Evolutionary conservation across 2,888 invertebrate species (phyloP), one percentile per base, ranked within the genome.

Genomic region (Drepanosiphum platanoidis): DNA sequence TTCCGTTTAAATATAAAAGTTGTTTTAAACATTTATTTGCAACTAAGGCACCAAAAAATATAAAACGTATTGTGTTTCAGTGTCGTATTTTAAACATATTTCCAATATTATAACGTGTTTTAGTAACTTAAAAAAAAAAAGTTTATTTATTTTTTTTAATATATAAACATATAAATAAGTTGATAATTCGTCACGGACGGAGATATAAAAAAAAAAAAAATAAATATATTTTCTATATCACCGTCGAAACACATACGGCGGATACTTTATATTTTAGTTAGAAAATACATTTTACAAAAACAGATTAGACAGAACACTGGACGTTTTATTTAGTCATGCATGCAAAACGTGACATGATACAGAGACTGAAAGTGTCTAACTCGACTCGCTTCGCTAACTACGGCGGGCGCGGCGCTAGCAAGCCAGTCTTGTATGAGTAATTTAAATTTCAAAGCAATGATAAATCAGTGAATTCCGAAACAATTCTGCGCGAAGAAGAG

Each of bases 21-120:
- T 15, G 22, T 74, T 52, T 75, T 75, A 39, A n/a, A 34, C 15
- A 52, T 74, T 74, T 74, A 46, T 74, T 52, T 74, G 2, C 11
- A 46, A 74, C 46, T 46, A 52, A 46, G 42, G 13, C 5, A 52
- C 22, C 22, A 52, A n/a, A n/a, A n/a, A n/a, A n/a, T n/a, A n/a
- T n/a, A n/a, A n/a, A n/a, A n/a, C n/a, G n/a, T n/a, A n/a, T n/a
- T n/a, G n/a, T n/a, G n/a, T n/a, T n/a, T n/a, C n/a, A n/a, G n/a
- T 46, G 30, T 18, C 18, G 11, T 22, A 46, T 42, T 46, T 46
- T 30, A 46, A 74, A 32, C n/a, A 74, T 3, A 46, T 32, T 52
- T 13, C 11, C 11, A 32, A 30, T 32, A 52, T 22, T 15, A 18
- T n/a, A n/a, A n/a, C n/a, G n/a, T n/a, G n/a, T n/a, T n/a, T n/a